phyloP scores from a whole-genome alignment of 2,797 vertebrate genomes.

The Eulemur coronatus region DNA sequence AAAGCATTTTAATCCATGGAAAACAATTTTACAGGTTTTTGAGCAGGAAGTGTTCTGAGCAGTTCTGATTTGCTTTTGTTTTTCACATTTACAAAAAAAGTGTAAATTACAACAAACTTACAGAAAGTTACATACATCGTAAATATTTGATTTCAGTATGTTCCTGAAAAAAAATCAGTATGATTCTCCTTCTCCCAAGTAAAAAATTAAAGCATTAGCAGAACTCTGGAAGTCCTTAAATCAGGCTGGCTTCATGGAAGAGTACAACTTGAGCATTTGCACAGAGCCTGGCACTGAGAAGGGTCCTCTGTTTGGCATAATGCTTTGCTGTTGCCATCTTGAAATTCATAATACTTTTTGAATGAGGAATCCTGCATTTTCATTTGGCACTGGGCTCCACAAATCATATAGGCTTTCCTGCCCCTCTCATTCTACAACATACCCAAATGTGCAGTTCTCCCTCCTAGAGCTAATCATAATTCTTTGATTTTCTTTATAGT shows the following conservation, averaged over 20 bases:
- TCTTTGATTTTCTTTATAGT: conserved; percentile 2
- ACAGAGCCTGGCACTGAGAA: neutral
- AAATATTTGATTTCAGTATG: neutral
- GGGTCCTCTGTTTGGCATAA: neutral
- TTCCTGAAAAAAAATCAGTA: neutral
- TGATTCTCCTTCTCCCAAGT: neutral
- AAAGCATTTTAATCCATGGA: neutral
- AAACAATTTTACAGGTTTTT: neutral
- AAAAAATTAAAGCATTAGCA: neutral
- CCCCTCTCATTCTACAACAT: neutral
- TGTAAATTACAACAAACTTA: neutral
- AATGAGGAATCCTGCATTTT: neutral
- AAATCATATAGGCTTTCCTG: neutral
- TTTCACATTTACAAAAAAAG: neutral
- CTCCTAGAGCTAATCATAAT: neutral
- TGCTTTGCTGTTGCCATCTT: neutral
- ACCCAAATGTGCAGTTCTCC: neutral
- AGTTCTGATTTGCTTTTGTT: neutral
- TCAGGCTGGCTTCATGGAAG: neutral
- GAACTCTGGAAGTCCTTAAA: neutral
- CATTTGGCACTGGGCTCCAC: neutral
- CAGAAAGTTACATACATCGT: neutral
- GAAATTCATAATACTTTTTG: neutral
- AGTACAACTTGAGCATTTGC: fast-evolving
- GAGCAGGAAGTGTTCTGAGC: neutral